Evolutionary conservation across 1,140 invertebrate genomes (phyloP), one percentile per base, ranked within the genome.

Genomic region (Cephus cinctus): DNA sequence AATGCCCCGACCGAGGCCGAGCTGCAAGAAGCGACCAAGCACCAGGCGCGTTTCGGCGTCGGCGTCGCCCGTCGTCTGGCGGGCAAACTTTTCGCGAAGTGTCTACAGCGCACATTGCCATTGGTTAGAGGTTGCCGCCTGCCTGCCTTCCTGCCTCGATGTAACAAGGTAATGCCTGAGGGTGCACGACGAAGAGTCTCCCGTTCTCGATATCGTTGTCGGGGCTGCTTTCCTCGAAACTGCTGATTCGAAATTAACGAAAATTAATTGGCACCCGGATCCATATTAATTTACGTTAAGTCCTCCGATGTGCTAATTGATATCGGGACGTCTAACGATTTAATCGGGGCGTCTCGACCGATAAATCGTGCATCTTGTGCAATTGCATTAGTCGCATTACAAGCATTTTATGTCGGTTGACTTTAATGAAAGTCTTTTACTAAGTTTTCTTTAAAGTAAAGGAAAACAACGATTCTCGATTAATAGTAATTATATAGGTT

Each of bases 171-270:
- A 45, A 32, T 20, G n/a, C 15, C 8, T 15, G 6, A 18, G 21
- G 34, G 32, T 9, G 4, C 14, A 18, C 16, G 4, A 14, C 19
- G 2, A 14, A 11, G 32, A 34, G 32, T 34, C 4, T 31, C 6
- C 2, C 23, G 21, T 21, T n/a, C 21, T 25, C 30, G 21, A 15
- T 41, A 6, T 16, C 14, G 15, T 41, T 25, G 39, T 53, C 57
- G 55, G 56, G 57, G 56, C 48, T 56, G 61, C 66, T 68, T n/a
- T n/a, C n/a, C 63, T 62, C 56, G 62, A 67, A 71, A 71, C 63
- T 72, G 71, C 70, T 71, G 66, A 70, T 69, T 72, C 61, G 65
- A 70, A 70, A 71, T 71, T 69, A 69, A 71, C 66, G 65, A 67
- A 69, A 71, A 75, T 73, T 72, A 72, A 75, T 75, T 71, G 67